Conservation (phyloP, 2,113 vertebrate species). For the Numida meleagris region DNA sequence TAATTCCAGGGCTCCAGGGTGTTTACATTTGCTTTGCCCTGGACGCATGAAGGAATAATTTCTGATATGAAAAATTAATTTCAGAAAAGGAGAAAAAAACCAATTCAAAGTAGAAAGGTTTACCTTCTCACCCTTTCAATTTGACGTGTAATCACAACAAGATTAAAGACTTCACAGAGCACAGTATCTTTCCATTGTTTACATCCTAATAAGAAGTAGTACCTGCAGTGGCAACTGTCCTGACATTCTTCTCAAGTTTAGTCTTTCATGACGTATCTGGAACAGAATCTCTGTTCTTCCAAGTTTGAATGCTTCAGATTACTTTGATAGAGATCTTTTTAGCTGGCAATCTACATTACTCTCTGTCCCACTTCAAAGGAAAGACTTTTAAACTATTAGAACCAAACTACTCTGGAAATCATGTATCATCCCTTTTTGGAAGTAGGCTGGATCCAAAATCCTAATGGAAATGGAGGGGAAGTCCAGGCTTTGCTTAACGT, state of each 20-base stretch:
- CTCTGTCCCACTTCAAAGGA: background rate
- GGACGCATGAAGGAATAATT: background rate
- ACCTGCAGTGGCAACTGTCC: background rate
- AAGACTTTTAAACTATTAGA: background rate
- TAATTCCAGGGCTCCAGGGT: background rate
- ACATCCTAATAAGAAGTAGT: background rate
- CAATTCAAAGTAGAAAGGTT: background rate
- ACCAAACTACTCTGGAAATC: background rate
- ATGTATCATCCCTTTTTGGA: background rate
- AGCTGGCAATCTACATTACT: background rate
- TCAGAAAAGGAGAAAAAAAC: background rate
- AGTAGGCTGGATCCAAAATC: background rate
- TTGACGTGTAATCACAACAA: background rate
- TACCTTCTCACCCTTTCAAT: constrained; percentile 24
- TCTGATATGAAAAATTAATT: background rate
- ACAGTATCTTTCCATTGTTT: background rate
- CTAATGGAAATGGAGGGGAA: background rate
- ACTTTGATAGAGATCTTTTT: background rate
- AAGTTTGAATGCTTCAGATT: background rate
- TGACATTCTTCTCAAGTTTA: background rate
- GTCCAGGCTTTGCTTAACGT: background rate
- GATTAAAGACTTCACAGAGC: background rate
- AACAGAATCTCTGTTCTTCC: background rate
- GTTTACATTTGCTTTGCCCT: background rate
- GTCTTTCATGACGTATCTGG: background rate